phyloP scores from a whole-genome alignment of 2,797 vertebrate genomes.

The Halcyon chelicuti region DNA sequence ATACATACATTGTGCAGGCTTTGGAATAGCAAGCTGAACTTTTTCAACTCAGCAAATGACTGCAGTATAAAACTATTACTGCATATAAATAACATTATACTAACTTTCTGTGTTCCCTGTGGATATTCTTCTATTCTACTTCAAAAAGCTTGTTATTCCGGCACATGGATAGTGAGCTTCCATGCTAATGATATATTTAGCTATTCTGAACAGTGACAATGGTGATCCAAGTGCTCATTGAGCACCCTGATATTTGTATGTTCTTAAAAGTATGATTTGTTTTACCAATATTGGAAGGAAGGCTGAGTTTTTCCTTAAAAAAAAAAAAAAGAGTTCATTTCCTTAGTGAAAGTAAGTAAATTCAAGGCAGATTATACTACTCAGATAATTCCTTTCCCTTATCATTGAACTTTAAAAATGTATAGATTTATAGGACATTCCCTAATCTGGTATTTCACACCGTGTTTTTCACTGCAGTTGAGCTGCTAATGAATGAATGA shows the following conservation, averaged over 20 bases:
- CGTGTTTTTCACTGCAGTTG: background rate
- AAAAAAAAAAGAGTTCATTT: background rate
- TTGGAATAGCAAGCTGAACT: background rate
- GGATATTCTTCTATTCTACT: background rate
- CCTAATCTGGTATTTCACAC: background rate
- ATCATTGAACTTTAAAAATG: background rate
- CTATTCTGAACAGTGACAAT: background rate
- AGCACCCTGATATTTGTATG: background rate
- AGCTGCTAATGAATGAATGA: background rate
- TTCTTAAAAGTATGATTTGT: background rate
- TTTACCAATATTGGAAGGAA: background rate
- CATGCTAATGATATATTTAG: background rate
- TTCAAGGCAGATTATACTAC: background rate
- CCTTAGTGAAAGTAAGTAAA: background rate
- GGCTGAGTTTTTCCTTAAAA: background rate
- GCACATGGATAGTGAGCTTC: background rate
- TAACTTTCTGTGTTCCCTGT: background rate
- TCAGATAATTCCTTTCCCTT: background rate
- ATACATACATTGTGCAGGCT: background rate
- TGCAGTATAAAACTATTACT: background rate
- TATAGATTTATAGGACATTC: background rate
- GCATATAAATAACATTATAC: background rate
- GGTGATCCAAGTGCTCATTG: background rate
- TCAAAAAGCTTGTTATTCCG: background rate
- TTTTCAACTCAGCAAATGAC: background rate